phyloP scores from a whole-genome alignment of 2,797 vertebrate genomes.

The Sphenodon punctatus region DNA sequence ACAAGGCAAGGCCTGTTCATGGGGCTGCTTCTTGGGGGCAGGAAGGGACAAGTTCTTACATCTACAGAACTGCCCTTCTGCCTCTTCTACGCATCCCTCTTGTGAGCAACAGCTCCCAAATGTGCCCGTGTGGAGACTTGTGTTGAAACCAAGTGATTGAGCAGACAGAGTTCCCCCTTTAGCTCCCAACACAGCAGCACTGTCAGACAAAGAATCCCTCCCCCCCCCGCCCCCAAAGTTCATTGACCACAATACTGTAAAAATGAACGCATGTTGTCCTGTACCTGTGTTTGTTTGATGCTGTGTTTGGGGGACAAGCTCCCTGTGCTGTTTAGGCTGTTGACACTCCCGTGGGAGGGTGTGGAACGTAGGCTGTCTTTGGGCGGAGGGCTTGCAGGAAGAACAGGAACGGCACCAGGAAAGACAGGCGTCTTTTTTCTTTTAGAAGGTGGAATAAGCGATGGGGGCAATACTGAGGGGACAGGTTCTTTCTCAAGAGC shows the following conservation, averaged over 20 bases:
- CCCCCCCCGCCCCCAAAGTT: too few species aligned
- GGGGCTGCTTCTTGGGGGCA: too few species aligned
- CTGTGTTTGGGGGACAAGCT: conserved; percentile 95
- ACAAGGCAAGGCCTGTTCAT: too few species aligned
- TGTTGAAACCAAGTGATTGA: too few species aligned
- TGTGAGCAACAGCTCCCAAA: too few species aligned
- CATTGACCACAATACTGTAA: not conserved
- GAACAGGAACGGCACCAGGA: conserved; percentile 81
- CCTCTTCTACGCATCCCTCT: too few species aligned
- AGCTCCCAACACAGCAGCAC: not conserved
- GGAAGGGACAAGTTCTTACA: too few species aligned
- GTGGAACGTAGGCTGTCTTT: conserved; percentile 95
- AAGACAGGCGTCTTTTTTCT: conserved; percentile 88
- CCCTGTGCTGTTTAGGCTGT: conserved; percentile 92
- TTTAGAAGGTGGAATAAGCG: conserved; percentile 92
- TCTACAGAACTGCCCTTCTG: too few species aligned
- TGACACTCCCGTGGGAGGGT: conserved; percentile 93
- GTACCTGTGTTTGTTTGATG: conserved; percentile 88
- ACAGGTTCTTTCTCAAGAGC: conserved; percentile 97
- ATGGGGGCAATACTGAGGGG: conserved; percentile 85
- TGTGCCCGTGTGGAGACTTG: too few species aligned
- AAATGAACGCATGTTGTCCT: not conserved
- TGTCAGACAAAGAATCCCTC: not conserved
- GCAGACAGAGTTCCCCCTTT: too few species aligned
- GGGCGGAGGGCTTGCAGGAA: conserved; percentile 91